Base-by-base conservation (phyloP, 2,888 invertebrate species). In the Ectemnius lituratus region DNA sequence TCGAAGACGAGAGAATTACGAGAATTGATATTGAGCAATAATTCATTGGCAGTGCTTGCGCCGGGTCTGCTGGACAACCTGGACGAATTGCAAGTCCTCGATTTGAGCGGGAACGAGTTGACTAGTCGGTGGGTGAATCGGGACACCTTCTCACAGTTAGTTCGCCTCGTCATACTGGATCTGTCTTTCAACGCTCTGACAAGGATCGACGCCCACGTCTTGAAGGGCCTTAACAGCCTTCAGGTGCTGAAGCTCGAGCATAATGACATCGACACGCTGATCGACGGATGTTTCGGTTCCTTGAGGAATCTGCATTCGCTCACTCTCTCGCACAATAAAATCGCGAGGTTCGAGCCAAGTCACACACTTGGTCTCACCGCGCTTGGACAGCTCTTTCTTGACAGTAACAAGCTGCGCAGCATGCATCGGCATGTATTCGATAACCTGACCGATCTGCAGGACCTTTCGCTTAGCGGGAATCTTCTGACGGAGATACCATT, bases 41-140 rank as follows among this genome's bases (percentile, higher is more conserved):
- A 97, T 89, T 94, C 95, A 8, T 89, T 97, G 56, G 93, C 94
- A 80, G 95, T 95, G 4, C 92, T 96, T 63, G 95, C 95, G 13
- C 95, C 96, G 13, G 95, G 95, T 57, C 91, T 96, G 47, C 91
- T 97, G 70, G 94, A 95, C 90, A 94, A 94, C 73, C 91, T 96
- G 76, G 94, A 94, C 86, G 94, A 95, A 87, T 91, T 96, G 72
- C 94, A 95, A 90, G 93, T 94, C 84, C 91, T 96, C 79, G 96
- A 96, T 90, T 91, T 96, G 85, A 95, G 95, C 60, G 92, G 92
- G 73, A 96, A 96, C 90, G 94, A 95, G 86, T 91, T 96, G 82
- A 94, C 94, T n/a, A 95, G 94, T 86, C 94, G 94, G 81, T 95
- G 95, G 94, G 94, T 96, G 63, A 95, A 95, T 84, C 93, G 95